Evolutionary conservation across 2,113 vertebrate genomes (phyloP), one percentile per base, ranked within the genome.

Genomic region (Hypocryptadius cinnamomeus): DNA sequence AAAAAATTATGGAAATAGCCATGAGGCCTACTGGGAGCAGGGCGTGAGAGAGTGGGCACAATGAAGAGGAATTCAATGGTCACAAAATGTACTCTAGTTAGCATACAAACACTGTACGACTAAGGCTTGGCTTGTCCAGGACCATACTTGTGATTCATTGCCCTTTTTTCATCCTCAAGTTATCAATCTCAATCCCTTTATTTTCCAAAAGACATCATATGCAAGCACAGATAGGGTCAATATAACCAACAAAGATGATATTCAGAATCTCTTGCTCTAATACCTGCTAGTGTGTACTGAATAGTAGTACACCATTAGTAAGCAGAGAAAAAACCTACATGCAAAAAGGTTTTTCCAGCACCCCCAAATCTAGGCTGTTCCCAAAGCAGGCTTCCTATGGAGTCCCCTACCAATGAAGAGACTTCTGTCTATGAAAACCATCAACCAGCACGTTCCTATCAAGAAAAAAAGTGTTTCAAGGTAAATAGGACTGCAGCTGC

Each of bases 21-120:
- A 0, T 28, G 65, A 89, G 14, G 16, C 31, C 31, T 48, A 44
- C 25, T 1, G 1, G 45, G 31, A 42, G 27, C 14, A 48, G 37
- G 42, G 37, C 0, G 0, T 20, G 21, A 47, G 20, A 24, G 18
- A 63, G 42, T 28, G 22, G 35, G 18, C 12, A 44, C 21, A 1
- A 7, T 11, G 30, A 31, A 48, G 16, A 15, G 20, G 19, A 81
- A 87, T 39, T 68, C 70, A 72, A 0, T 35, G 64, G 65, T 84
- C 65, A 80, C 33, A 74, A 85, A 94, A 25, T 19, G 33, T 13
- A 69, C 6, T 63, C 87, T 28, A 63, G 23, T 78, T 86, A 89
- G 85, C 11, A 28, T 23, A 64, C 7, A 37, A 89, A 84, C 16
- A 10, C 51, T 59, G 10, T 39, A 54, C 66, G 80, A 89, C 65